phyloP scores from a whole-genome alignment of 30 jellyfish, hydroid and myxozoan species.

The Hydractinia echinata region DNA sequence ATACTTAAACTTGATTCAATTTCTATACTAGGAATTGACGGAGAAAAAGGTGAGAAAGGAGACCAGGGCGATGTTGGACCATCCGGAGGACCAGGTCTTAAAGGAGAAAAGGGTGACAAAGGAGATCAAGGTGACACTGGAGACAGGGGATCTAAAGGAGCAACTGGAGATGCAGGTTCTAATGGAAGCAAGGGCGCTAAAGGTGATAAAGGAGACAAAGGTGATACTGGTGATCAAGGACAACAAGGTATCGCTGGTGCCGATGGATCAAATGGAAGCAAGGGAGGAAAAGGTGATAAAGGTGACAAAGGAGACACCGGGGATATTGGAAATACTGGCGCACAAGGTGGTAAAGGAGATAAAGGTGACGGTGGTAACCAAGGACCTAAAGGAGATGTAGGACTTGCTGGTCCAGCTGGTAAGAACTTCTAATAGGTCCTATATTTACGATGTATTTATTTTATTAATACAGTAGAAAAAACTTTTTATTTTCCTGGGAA shows the following conservation, averaged over 20 bases:
- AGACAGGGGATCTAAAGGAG: background rate
- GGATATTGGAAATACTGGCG: background rate
- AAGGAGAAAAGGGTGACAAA: background rate
- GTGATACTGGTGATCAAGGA: background rate
- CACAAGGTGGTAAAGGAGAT: background rate
- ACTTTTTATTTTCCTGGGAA: too few species aligned
- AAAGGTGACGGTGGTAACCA: background rate
- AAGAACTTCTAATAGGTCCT: too few species aligned
- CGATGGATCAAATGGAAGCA: background rate
- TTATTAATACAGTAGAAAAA: too few species aligned
- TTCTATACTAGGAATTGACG: background rate
- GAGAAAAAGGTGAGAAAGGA: constrained; percentile 12
- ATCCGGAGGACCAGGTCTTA: background rate
- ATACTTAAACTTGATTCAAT: background rate
- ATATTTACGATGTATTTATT: too few species aligned
- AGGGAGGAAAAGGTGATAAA: background rate
- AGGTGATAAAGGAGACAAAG: constrained; percentile 23
- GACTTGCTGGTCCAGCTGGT: too few species aligned
- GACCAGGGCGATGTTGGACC: background rate
- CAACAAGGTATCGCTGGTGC: background rate
- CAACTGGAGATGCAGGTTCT: too few species aligned
- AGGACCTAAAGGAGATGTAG: background rate
- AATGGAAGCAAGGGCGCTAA: constrained; percentile 11
- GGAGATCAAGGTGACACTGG: background rate
- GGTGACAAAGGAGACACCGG: constrained; percentile 1